These are phyloP conservation scores for Ceratosolen fusciceps DNA, from an alignment of 1,140 invertebrate species.

Conservation along the genomic window DNA sequence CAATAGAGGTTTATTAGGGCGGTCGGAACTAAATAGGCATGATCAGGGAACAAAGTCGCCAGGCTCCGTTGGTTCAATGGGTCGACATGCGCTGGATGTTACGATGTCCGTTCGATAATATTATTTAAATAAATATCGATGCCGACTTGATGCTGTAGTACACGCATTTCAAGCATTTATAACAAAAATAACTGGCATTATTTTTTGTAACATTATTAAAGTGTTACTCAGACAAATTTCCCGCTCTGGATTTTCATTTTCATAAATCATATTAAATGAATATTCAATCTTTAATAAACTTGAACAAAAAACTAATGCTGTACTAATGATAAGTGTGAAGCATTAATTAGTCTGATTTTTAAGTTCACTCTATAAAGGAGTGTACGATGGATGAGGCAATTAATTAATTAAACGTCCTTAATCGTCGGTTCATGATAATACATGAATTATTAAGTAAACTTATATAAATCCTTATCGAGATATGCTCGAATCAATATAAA, in stretches of 20 bases:
- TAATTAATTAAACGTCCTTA: conserved; percentile 7
- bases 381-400: background rate
- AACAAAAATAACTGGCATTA: background rate
- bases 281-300: background rate
- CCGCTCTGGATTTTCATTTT: background rate
- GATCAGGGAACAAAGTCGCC: background rate
- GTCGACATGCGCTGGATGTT: background rate
- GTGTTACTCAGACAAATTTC: background rate
- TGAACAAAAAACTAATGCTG: background rate
- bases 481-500: conserved; percentile 42
- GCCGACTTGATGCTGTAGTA: background rate
- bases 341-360: background rate
- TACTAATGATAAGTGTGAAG: background rate
- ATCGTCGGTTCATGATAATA: conserved; percentile 25
- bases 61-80: background rate
- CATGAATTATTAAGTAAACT: conserved; percentile 10
- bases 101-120: background rate
- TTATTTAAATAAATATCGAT: background rate
- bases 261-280: background rate
- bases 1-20: background rate
- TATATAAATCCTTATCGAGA: conserved; percentile 25
- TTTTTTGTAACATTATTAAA: background rate
- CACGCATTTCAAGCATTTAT: background rate
- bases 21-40: background rate
- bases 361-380: background rate